Conservation (phyloP, 2,888 invertebrate species). For the Drosophila algonquin region DNA sequence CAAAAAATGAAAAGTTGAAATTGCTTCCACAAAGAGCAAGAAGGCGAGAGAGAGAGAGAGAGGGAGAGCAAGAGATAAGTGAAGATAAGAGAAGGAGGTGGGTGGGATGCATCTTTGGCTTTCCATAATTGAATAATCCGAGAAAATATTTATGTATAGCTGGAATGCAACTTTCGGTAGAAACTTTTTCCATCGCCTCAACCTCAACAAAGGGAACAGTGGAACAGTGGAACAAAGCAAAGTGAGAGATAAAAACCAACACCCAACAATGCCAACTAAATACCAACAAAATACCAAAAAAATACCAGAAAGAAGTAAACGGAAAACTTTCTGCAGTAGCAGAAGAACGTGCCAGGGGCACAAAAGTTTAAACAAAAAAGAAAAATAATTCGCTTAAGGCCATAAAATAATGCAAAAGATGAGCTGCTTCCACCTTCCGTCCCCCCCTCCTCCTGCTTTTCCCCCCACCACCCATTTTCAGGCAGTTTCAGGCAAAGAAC, state of each 20-base stretch:
- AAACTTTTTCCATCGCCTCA: conserved; percentile 19
- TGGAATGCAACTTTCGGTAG: conserved; percentile 36
- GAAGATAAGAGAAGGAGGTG: background rate
- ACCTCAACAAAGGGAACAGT: conserved; percentile 12
- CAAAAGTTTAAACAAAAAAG: conserved; percentile 63
- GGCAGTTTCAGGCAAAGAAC: background rate
- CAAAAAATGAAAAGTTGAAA: conserved; percentile 35
- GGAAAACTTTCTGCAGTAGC: conserved; percentile 23
- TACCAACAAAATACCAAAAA: conserved; percentile 7
- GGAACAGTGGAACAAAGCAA: background rate
- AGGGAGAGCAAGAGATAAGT: background rate
- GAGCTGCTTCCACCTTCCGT: conserved; percentile 5
- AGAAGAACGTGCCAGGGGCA: conserved; percentile 6
- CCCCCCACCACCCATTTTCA: background rate
- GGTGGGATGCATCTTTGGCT: conserved; percentile 13
- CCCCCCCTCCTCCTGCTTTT: too few relatives aligned
- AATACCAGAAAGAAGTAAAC: conserved; percentile 29
- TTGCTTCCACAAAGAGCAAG: conserved; percentile 20
- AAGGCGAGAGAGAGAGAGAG: background rate
- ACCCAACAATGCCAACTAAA: conserved; percentile 13
- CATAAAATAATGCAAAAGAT: conserved; percentile 71
- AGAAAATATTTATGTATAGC: conserved; percentile 14
- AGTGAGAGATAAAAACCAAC: background rate
- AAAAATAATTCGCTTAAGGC: conserved; percentile 72
- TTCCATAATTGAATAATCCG: conserved; percentile 44